phyloP scores from a whole-genome alignment of 2,888 invertebrate species.

The Cactoblastis cactorum region DNA sequence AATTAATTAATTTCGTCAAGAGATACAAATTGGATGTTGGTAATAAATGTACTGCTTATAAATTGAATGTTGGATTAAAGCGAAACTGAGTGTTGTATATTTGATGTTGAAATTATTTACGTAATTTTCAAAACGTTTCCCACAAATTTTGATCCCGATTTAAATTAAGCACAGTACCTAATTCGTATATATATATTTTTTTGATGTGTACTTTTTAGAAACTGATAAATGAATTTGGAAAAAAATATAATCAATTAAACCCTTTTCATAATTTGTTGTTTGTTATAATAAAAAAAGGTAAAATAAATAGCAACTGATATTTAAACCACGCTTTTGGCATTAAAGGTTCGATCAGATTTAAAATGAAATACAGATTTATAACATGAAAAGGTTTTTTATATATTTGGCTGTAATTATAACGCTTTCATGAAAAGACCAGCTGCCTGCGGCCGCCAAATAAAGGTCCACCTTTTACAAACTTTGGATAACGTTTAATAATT shows the following conservation, averaged over 20 bases:
- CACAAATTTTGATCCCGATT: too few species aligned
- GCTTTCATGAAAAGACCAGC: slow-evolving; percentile 10
- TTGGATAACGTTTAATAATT: not conserved
- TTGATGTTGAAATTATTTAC: too few species aligned
- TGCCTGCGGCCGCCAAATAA: slow-evolving; percentile 3
- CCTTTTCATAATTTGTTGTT: too few species aligned
- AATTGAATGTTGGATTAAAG: not conserved
- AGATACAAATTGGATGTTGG: not conserved
- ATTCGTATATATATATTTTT: too few species aligned
- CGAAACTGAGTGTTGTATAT: not conserved
- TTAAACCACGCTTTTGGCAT: too few species aligned
- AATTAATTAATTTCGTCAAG: not conserved
- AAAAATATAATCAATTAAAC: too few species aligned
- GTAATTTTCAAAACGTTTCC: too few species aligned
- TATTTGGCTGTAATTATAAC: slow-evolving; percentile 7
- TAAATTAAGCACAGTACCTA: too few species aligned
- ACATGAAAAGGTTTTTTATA: not conserved
- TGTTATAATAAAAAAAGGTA: too few species aligned
- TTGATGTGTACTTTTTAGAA: too few species aligned
- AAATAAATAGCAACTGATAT: too few species aligned
- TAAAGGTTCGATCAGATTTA: not conserved
- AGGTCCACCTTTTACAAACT: not conserved
- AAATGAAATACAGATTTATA: not conserved
- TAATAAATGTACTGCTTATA: not conserved
- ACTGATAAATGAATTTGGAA: too few species aligned